These are phyloP conservation scores for Ischnus inquisitorius DNA, from an alignment of 2,888 invertebrate species.

Conservation along the genomic window DNA sequence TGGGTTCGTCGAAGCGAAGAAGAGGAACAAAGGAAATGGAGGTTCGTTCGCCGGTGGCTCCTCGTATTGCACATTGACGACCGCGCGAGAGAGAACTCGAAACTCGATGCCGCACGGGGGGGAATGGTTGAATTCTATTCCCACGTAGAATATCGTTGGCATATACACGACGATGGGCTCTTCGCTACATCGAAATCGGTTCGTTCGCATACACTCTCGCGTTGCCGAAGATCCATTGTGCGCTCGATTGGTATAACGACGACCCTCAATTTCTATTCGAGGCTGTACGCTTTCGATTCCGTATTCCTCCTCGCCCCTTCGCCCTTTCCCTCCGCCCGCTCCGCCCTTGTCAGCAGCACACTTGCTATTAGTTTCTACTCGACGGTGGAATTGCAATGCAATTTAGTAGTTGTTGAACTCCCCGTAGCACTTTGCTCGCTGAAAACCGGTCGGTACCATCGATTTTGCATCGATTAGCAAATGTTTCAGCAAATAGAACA, in stretches of 20 bases:
- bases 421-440: not conserved
- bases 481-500: not conserved
- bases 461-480: constrained; percentile 5
- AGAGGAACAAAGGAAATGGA: constrained; percentile 43
- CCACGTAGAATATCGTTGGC: constrained; percentile 27
- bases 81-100: constrained; percentile 31
- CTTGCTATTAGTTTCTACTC: constrained; percentile 29
- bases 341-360: too few species aligned
- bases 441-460: not conserved
- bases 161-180: not conserved
- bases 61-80: constrained; percentile 45
- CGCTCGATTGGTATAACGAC: constrained; percentile 20
- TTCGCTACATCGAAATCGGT: constrained; percentile 18
- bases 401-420: constrained; percentile 15
- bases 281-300: constrained; percentile 14
- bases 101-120: constrained; percentile 46
- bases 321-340: too few species aligned
- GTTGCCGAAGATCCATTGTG: constrained; percentile 28
- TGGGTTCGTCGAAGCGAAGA: constrained; percentile 17
- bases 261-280: constrained; percentile 30
- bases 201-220: constrained; percentile 30
- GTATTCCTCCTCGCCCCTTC: not conserved
- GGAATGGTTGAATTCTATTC: constrained; percentile 49
- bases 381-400: constrained; percentile 41
- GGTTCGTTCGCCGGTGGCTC: constrained; percentile 11